phyloP scores from a whole-genome alignment of 1,140 invertebrate genomes.

The Drosophila miranda region DNA sequence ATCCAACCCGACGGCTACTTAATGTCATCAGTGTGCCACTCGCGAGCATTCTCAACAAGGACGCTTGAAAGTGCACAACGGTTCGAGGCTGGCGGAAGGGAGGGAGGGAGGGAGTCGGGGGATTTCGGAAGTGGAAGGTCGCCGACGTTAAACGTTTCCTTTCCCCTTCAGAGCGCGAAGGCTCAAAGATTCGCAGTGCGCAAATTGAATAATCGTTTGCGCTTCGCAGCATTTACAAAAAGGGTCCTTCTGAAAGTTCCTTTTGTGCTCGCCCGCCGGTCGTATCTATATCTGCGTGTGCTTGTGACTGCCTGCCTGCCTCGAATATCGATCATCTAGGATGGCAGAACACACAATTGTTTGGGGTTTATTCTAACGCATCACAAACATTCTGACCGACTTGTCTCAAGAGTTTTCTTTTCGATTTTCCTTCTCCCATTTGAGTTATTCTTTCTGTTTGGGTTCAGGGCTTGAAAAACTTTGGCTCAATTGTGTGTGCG shows the following conservation, averaged over 20 bases:
- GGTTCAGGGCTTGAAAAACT: constrained; percentile 52
- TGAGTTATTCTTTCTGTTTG: constrained; percentile 16
- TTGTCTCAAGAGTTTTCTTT: constrained; percentile 41
- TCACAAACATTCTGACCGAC: constrained; percentile 48
- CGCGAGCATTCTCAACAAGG: constrained; percentile 67
- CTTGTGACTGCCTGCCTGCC: constrained; percentile 28
- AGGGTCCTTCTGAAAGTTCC: constrained; percentile 71
- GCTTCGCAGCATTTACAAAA: constrained; percentile 66
- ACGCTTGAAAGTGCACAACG: constrained; percentile 67
- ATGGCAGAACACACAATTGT: constrained; percentile 39
- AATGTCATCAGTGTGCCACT: constrained; percentile 75
- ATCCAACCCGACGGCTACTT: constrained; percentile 76
- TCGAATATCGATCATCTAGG: constrained; percentile 63
- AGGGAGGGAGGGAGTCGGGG: neutral
- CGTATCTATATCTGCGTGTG: neutral
- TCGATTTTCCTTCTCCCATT: constrained; percentile 16
- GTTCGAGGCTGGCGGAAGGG: constrained; percentile 5
- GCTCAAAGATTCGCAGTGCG: constrained; percentile 33
- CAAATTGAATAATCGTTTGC: constrained; percentile 80
- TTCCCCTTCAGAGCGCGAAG: constrained; percentile 2
- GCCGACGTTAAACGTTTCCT: constrained; percentile 38
- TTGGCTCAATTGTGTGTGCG: constrained; percentile 36
- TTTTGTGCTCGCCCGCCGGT: constrained; percentile 25
- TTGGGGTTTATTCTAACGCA: constrained; percentile 46
- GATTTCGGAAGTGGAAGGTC: constrained; percentile 1